These are phyloP conservation scores for Danio jaintianensis DNA, from an alignment of 2,797 vertebrate genomes.

Conservation along the genomic window DNA sequence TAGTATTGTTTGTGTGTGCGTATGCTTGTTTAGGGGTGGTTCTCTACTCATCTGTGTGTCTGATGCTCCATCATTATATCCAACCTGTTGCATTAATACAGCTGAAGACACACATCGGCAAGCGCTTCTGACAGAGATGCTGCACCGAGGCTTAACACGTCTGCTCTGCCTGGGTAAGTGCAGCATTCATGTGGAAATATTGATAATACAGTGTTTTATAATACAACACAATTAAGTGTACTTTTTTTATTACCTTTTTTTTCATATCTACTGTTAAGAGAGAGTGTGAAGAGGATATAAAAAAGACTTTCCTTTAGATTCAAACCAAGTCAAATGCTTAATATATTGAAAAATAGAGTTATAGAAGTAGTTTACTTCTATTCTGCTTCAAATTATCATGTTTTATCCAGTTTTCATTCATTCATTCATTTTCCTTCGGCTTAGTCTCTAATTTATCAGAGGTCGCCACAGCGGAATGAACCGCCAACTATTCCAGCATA, in stretches of 20 bases:
- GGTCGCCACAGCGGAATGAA: too few species aligned
- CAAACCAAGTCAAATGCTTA: too few species aligned
- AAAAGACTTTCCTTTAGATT: too few species aligned
- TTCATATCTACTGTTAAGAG: too few species aligned
- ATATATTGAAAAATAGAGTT: too few species aligned
- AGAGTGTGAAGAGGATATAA: too few species aligned
- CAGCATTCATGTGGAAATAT: neutral
- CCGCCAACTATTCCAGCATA: too few species aligned
- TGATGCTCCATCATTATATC: conserved; percentile 35
- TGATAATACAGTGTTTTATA: neutral
- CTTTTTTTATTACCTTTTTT: neutral
- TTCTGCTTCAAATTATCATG: too few species aligned
- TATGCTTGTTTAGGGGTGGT: conserved; percentile 40
- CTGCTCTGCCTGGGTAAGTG: conserved; percentile 45
- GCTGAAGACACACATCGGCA: conserved; percentile 31
- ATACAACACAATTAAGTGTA: neutral
- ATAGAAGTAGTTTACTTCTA: too few species aligned
- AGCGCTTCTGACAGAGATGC: conserved; percentile 47
- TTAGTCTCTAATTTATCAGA: too few species aligned
- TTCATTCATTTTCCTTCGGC: too few species aligned
- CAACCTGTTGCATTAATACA: conserved; percentile 45
- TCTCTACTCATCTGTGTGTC: conserved; percentile 50
- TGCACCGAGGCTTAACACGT: conserved; percentile 27
- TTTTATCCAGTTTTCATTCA: too few species aligned
- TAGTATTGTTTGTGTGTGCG: conserved; percentile 9